Percentiles rank a stretch among this genome's conserved stretches.
Conservation (phyloP, 2,113 vertebrate genomes). For the Brachyistius frenatus region DNA sequence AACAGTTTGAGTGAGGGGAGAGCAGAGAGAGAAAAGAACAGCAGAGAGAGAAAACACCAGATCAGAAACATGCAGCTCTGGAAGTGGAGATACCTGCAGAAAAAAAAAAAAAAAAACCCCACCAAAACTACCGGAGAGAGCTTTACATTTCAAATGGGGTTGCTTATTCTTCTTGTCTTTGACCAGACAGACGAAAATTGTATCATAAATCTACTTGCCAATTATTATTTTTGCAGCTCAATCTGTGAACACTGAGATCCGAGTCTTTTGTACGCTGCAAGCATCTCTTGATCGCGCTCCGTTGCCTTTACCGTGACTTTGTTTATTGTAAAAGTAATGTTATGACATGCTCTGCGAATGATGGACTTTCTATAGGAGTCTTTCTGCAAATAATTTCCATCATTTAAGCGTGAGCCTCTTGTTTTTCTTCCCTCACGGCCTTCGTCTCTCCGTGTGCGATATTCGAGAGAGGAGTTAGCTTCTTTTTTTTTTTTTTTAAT, state of each 20-base stretch:
- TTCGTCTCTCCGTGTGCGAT: conserved; percentile 34
- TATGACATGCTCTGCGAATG: conserved; percentile 49
- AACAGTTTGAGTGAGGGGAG: no score
- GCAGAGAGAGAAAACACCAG: no score
- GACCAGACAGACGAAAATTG: no score
- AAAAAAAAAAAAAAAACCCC: no score
- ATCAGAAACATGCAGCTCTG: no score
- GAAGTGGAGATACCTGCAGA: no score
- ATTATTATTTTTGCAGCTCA: no score
- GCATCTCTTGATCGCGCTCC: conserved; percentile 5
- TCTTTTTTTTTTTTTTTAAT: conserved; percentile 65
- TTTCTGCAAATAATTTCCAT: conserved; percentile 67
- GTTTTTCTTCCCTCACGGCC: conserved; percentile 40
- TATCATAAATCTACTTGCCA: no score
- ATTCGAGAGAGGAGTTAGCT: conserved; percentile 48
- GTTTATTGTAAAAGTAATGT: conserved; percentile 58
- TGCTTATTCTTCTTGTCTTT: no score
- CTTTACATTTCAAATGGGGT: no score
- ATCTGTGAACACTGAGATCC: not conserved
- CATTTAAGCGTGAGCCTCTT: conserved; percentile 1
- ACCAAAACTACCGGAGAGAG: no score
- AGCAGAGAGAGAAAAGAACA: no score
- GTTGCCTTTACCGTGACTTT: not conserved
- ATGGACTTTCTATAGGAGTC: conserved; percentile 57
- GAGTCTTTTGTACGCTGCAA: not conserved